Base-by-base conservation (phyloP, 2,113 vertebrate genomes). In the Cairina moschata region DNA sequence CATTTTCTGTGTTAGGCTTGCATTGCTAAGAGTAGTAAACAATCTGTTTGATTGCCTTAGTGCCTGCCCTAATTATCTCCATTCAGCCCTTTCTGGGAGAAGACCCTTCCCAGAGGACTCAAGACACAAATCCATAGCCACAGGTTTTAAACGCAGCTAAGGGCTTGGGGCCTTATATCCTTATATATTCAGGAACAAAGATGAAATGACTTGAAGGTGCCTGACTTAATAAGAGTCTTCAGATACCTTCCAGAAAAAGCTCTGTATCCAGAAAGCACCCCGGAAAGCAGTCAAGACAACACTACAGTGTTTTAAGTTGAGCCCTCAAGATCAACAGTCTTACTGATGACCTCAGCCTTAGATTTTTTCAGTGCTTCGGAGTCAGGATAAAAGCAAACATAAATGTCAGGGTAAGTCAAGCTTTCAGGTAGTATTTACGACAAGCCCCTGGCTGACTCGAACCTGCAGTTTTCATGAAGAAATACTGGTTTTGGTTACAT, bases 1-100 rank as follows among this genome's bases (percentile, higher is more conserved):
- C 10, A 48, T 81, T 75, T 95, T 88, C 68, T 94, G 58, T 95
- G 86, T 38, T 88, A 25, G 63, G 17, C 48, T 95, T 92, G 56
- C 83, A n/a, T 83, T 31, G 18, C 42, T 42, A 75, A 66, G 26
- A 36, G 44, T 25, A 46, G 55, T 55, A 44, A 92, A 50, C 13
- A 17, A 52, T 88, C 46, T 94, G 11, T 9, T 25, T 26, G 16
- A 85, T 55, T 95, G 46, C 74, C n/a, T 91, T 79, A 78, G 21
- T 76, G 75, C 32, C 67, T 82, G 18, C 14, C 25, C 54, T 82
- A 40, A 91, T 84, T 73, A 59, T 76, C 34, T 54, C 6, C 48
- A 80, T 71, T 85, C 28, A 82, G 55, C 29, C 44, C 46, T 34
- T 85, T 6, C 23, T 44, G 46, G 38, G 68, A 83, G 63, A 79